Percentiles rank a stretch among this genome's conserved stretches.
Evolutionary conservation across 2,888 invertebrate genomes (phyloP).

Genomic region (Sussaba pulchella): DNA sequence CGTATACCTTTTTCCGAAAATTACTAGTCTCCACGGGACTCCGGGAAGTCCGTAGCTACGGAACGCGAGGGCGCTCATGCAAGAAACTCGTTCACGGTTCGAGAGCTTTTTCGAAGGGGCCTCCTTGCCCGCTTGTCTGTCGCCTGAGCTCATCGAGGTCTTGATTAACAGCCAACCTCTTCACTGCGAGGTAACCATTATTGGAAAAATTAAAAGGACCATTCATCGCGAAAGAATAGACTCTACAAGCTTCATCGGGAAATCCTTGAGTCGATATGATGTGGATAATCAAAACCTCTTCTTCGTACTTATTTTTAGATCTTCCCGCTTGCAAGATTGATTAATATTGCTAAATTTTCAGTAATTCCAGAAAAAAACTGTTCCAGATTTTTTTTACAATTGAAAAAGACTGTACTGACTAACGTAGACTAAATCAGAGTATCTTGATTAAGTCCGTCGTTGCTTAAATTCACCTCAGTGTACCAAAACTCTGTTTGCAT

Average conservation of each 20-base stretch:
- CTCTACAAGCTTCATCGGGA: slow-evolving; percentile 45
- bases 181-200: slow-evolving; percentile 75
- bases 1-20: no score
- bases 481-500: no score
- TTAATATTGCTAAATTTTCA: no score
- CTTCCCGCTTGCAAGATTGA: no score
- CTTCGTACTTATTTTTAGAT: not conserved
- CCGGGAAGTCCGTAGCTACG: no score
- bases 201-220: slow-evolving; percentile 81
- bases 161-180: slow-evolving; percentile 78
- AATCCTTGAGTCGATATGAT: slow-evolving; percentile 28
- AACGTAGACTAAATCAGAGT: no score
- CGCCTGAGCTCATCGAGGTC: slow-evolving; percentile 69
- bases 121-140: slow-evolving; percentile 28
- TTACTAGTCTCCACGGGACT: no score
- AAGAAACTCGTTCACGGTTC: slow-evolving; percentile 25
- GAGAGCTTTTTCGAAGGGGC: not conserved
- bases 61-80: no score
- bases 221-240: slow-evolving; percentile 70
- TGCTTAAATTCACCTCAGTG: no score
- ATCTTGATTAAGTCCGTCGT: no score
- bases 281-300: not conserved
- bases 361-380: not conserved
- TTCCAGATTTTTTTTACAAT: no score
- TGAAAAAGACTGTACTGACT: no score